Evolutionary conservation across 2,888 invertebrate species (phyloP), one percentile per base, ranked within the genome.

Genomic region (Chelonus formosanus): DNA sequence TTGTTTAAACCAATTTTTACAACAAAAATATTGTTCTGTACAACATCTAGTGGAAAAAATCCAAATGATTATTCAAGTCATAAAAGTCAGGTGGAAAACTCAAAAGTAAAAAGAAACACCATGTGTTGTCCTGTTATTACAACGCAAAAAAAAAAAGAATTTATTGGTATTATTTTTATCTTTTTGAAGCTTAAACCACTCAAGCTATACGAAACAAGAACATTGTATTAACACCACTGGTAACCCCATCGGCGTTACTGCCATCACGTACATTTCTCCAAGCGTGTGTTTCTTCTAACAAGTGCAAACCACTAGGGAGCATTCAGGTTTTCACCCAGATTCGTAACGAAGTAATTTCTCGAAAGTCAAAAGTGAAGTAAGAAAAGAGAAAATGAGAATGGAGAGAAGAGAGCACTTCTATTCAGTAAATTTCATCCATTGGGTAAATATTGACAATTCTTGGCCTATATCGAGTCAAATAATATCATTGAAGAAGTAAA

Each of bases 381-480:
- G 40, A 35, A 48, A n/a, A 48, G 43, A 55, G 36, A 7, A 20
- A 20, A 63, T 34, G 58, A 59, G 58, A 58, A 50, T 43, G 40
- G 40, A 45, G 56, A 43, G 56, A 55, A 32, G 44, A 54, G 54
- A 52, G 62, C 40, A 50, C 59, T 57, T 67, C 58, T 60, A 66
- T 70, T 67, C 68, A 67, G 63, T 72, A 64, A 70, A 69, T 70
- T 72, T 71, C 67, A 71, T 71, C 67, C 65, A 61, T 50, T 65
- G 59, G 63, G 67, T 67, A 69, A 70, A 73, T 71, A 73, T 73
- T 71, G 69, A 73, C 70, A 70, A 70, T 69, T 69, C 69, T 68
- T 66, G 67, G 67, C 65, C 69, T 67, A 68, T 70, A 68, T 68
- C 67, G 71, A 65, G 65, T 67, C 67, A 68, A 71, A 71, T 71